Base-by-base conservation (phyloP, 2,888 invertebrate species). In the Caenorhabditis sp. region DNA sequence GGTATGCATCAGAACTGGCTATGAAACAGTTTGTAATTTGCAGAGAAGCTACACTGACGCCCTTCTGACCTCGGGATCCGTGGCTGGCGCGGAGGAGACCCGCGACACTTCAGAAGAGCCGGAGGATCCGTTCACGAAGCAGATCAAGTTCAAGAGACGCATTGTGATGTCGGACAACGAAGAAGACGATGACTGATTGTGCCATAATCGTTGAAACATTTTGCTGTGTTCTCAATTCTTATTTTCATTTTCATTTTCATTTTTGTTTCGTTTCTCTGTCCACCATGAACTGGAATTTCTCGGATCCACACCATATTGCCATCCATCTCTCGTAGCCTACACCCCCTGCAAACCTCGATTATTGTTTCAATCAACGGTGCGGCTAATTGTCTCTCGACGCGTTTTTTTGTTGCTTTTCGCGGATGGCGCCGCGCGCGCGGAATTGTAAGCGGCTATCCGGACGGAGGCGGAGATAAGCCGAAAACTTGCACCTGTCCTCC, bases 111-210 rank as follows among this genome's bases (percentile, higher is more conserved):
- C 72, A 2, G 72, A 72, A 45, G 65, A 73, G 26, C 61, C 43
- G 5, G 70, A 71, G 22, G 62, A 74, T 62, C 66, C 66, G 15
- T 74, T 74, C 45, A 48, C 59, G 8, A 30, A 17, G 11, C 52
- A 41, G 13, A 53, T 73, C 27, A 59, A 45, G 24, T 73, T 43
- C 56, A 74, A 74, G 13, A 26, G 65, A 35, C 48, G 74, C 35
- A 62, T 65, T 20, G 56, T 74, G 9, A 27, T 61, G 61, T 68
- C 68, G 43, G 66, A 66, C 22, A 45, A 74, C 8, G 66, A 74
- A 17, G 63, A 56, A n/a, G 66, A 74, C 11, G 63, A 56, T 22
- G 65, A 73, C 46, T 15, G 32, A 65, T 35, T 35, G 52, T 52
- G 52, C 52, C 32, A 35, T 52, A 15, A 6, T 9, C 13, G 17